A percentile compares a stretch with the other conserved stretches of the same genome.
Conservation (phyloP, 2,797 vertebrate species). For the Hippoglossus hippoglossus region DNA sequence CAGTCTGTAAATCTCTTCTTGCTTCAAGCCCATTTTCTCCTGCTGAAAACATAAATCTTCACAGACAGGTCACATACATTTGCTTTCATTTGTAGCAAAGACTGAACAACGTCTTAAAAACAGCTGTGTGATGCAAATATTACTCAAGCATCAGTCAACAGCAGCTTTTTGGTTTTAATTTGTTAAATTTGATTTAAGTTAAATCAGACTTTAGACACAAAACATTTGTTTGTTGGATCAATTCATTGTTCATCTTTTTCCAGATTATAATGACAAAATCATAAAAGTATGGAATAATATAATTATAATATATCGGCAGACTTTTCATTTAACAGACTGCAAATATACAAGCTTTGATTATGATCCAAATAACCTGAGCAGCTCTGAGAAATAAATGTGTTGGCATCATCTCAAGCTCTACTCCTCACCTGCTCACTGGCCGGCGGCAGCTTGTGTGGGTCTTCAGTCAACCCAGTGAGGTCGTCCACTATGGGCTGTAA, state of each 20-base stretch:
- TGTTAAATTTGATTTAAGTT: neutral
- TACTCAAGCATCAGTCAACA: neutral
- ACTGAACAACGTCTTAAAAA: neutral
- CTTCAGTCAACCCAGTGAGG: constrained; percentile 91
- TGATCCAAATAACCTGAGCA: constrained; percentile 3
- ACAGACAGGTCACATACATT: neutral
- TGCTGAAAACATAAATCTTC: neutral
- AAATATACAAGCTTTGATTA: neutral
- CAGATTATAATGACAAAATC: no score
- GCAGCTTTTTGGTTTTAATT: neutral
- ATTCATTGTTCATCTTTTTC: no score
- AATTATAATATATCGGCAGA: neutral
- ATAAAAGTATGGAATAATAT: neutral
- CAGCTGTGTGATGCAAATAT: neutral
- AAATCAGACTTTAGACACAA: no score
- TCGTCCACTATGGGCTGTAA: constrained; percentile 97
- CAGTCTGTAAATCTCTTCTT: neutral
- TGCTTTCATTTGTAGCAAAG: neutral
- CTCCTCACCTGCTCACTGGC: constrained; percentile 95
- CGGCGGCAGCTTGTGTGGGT: constrained; percentile 96
- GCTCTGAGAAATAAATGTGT: neutral
- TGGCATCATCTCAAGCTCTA: neutral
- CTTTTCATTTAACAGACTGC: neutral
- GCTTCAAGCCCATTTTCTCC: neutral
- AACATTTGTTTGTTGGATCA: no score